Evolutionary conservation across 2,888 invertebrate genomes (phyloP).

Genomic region (Brachynemurus nebulosus): DNA sequence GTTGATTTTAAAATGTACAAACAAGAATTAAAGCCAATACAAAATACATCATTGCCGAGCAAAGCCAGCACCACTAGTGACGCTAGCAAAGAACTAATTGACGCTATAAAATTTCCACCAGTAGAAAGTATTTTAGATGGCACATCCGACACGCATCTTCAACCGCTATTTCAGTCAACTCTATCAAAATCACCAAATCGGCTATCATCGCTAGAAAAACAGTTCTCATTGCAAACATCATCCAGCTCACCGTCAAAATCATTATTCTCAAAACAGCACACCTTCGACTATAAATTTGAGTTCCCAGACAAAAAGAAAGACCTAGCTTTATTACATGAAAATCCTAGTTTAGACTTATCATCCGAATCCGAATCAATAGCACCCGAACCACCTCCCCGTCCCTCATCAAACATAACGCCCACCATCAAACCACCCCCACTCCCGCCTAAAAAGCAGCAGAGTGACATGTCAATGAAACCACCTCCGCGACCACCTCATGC

Average conservation of each 20-base stretch:
- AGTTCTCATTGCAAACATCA: slow-evolving; percentile 14
- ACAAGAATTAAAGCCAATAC: slow-evolving; percentile 15
- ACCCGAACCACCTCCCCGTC: slow-evolving; percentile 55
- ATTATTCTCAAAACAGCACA: slow-evolving; percentile 29
- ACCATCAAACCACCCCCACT: slow-evolving; percentile 57
- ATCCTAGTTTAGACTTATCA: slow-evolving; percentile 28
- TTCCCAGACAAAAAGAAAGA: slow-evolving; percentile 5
- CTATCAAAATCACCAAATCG: slow-evolving; percentile 24
- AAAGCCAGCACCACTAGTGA: slow-evolving; percentile 10
- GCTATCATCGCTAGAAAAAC: slow-evolving; percentile 14
- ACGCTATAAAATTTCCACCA: slow-evolving; percentile 19
- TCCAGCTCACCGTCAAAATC: slow-evolving; percentile 5
- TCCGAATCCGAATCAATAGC: slow-evolving; percentile 31
- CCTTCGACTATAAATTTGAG: slow-evolving; percentile 28
- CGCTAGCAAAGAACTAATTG: slow-evolving; percentile 25
- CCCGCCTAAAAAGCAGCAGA: slow-evolving; percentile 53
- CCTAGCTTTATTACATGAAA: slow-evolving; percentile 22
- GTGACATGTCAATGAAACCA: slow-evolving; percentile 43
- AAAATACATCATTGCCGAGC: slow-evolving; percentile 24
- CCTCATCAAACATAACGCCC: slow-evolving; percentile 39
- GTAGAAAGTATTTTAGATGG: slow-evolving; percentile 9
- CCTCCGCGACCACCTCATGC: slow-evolving; percentile 48
- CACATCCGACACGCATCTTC: not conserved
- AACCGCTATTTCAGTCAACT: not conserved
- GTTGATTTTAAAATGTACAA: slow-evolving; percentile 22